Evolutionary conservation across 2,888 invertebrate genomes (phyloP).

Genomic region (Drosophila siamana): DNA sequence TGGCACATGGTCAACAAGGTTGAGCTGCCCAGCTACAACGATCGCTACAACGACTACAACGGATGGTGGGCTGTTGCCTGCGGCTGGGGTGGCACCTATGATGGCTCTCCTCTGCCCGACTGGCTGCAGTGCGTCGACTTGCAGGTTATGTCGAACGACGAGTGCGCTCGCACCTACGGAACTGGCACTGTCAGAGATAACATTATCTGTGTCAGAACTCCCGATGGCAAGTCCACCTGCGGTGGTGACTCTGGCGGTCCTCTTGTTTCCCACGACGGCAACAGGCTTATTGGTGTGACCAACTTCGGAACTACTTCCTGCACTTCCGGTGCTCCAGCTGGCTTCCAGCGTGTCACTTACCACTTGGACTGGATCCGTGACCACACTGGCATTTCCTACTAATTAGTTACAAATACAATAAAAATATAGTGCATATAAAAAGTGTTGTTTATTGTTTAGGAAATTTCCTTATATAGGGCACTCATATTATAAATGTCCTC

Average conservation of each 20-base stretch:
- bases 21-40: constrained; percentile 52
- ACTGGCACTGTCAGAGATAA: constrained; percentile 6
- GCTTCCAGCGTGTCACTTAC: constrained; percentile 68
- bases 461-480: no score
- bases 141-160: constrained; percentile 79
- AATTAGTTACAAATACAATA: constrained; percentile 4
- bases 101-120: constrained; percentile 51
- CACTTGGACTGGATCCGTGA: constrained; percentile 72
- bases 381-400: constrained; percentile 66
- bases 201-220: constrained; percentile 67
- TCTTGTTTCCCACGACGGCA: constrained; percentile 57
- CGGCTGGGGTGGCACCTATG: constrained; percentile 85
- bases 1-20: constrained; percentile 46
- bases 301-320: constrained; percentile 53
- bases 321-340: constrained; percentile 57
- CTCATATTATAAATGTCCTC: no score
- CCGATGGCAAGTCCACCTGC: constrained; percentile 65
- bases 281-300: constrained; percentile 67
- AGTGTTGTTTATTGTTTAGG: no score
- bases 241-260: constrained; percentile 81
- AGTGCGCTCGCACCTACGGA: constrained; percentile 84
- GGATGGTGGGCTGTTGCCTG: constrained; percentile 74
- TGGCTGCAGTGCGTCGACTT: constrained; percentile 82
- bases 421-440: neutral
- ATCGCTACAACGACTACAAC: constrained; percentile 69